Evolutionary conservation across 2,888 invertebrate genomes (phyloP).

Genomic region (Leptura quadrifasciata): DNA sequence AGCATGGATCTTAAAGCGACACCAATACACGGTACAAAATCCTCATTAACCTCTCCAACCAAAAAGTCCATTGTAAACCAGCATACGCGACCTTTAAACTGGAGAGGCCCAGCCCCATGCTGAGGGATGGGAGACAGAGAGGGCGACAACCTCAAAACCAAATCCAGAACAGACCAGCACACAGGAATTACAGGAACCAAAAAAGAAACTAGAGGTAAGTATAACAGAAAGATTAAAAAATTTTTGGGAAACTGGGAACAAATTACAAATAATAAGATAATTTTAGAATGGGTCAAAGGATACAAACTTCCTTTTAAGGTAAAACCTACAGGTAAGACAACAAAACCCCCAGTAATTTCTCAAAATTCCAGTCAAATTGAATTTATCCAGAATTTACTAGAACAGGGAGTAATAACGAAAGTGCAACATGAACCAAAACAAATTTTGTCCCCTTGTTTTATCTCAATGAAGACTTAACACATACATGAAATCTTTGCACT

Average conservation of each 20-base stretch:
- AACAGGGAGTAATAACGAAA: not conserved
- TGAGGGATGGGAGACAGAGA: not conserved
- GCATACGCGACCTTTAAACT: not conserved
- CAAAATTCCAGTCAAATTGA: not conserved
- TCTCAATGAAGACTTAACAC: not conserved
- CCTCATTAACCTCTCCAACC: not conserved
- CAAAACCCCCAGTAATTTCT: not conserved
- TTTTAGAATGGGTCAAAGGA: constrained; percentile 3
- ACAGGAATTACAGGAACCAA: not conserved
- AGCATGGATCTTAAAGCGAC: not conserved
- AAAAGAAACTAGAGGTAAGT: constrained; percentile 5
- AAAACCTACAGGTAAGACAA: not conserved
- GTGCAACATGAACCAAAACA: not conserved
- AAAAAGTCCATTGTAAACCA: not conserved
- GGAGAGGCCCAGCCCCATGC: not conserved
- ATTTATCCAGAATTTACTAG: not conserved
- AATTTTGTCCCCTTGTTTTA: not conserved
- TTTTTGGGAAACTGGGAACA: not conserved
- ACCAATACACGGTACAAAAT: not conserved
- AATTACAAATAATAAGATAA: not conserved
- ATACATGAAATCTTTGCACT: not conserved
- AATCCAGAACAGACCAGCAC: not conserved
- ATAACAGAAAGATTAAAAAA: not conserved
- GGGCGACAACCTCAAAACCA: not conserved
- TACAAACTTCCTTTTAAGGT: not conserved